Evolutionary conservation across 2,113 vertebrate genomes (phyloP).

Genomic region (Pampusana beccarii): DNA sequence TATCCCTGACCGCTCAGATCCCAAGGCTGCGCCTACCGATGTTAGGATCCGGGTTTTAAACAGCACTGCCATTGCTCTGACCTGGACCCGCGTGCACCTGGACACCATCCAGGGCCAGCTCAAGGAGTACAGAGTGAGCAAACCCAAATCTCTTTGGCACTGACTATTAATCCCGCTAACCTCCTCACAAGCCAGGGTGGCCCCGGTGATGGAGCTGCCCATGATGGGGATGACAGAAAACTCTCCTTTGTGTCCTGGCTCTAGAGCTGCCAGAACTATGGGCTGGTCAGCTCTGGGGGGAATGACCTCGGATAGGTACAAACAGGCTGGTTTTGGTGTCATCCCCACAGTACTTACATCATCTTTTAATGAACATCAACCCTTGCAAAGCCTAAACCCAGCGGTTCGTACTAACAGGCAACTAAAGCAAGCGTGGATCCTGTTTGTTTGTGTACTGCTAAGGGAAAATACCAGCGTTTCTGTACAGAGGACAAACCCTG

Average conservation of each 20-base stretch:
- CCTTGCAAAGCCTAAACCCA: not conserved
- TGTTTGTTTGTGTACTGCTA: not conserved
- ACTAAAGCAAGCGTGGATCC: not conserved
- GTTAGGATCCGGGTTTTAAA: slow-evolving; percentile 85
- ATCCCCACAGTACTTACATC: not conserved
- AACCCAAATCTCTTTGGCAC: not conserved
- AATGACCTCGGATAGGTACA: not conserved
- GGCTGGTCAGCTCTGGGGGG: not conserved
- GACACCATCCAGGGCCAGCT: slow-evolving; percentile 90
- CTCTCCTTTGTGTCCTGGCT: not conserved
- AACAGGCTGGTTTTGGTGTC: slow-evolving; percentile 23
- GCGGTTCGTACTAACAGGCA: not conserved
- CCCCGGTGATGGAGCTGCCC: not conserved
- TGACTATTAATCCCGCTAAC: slow-evolving; percentile 47
- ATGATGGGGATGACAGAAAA: slow-evolving; percentile 36
- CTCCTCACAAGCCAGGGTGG: not conserved
- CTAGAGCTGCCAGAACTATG: not conserved
- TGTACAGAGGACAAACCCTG: not conserved
- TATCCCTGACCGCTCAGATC: slow-evolving; percentile 77
- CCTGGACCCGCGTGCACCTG: slow-evolving; percentile 88
- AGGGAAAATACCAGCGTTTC: not conserved
- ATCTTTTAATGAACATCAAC: not conserved
- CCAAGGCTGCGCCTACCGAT: slow-evolving; percentile 85
- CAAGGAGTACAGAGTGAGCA: slow-evolving; percentile 93
- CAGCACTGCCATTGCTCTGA: slow-evolving; percentile 85